Base-by-base conservation (phyloP, 2,888 invertebrate species). In the Aethes cnicana region DNA sequence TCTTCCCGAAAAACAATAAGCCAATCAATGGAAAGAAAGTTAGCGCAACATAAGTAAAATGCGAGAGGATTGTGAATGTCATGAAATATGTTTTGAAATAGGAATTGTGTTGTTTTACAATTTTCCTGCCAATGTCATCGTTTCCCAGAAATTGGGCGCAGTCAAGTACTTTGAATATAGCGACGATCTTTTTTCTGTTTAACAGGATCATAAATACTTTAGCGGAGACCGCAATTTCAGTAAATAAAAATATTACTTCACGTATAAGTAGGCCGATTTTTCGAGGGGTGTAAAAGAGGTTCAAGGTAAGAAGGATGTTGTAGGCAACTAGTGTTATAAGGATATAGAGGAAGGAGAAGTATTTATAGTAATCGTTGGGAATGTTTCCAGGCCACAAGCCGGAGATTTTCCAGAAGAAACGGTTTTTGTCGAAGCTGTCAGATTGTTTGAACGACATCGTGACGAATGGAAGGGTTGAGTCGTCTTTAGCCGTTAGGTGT, bases 131-230 rank as follows among this genome's bases (percentile, higher is more conserved):
- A 8, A 46, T 55, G 26, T 68, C 61, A 48, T 76, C 74, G 16
- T 69, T 64, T 2, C 69, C 73, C 23, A 65, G 56, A 59, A 86
- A 78, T 48, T 66, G 61, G 5, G 79, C 66, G 35, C 71, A 69
- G 56, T 86, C 73, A 14, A 87, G 66, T 43, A 80, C 59, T 48
- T 75, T 55, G 8, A 86, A 66, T 5, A 68, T 64, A 11, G 68
- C 61, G 11, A 71, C 39, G 37, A 87, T 65, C 61, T 76, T 63
- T 17, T 72, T 60, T 53, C 74, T 67, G 66, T 64, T 78, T 2
- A 69, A 53, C 17, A 84, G 32, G 8, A 85, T 61, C 66, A 75
- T 82, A 9, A 72, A 55, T 54, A 77, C 67, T 75, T 87, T 86
- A 0, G 42, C 48, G 9, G 50, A 41, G 5, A 66, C 62, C 20